Base-by-base conservation (phyloP, 2,113 vertebrate species). In the human region DNA sequence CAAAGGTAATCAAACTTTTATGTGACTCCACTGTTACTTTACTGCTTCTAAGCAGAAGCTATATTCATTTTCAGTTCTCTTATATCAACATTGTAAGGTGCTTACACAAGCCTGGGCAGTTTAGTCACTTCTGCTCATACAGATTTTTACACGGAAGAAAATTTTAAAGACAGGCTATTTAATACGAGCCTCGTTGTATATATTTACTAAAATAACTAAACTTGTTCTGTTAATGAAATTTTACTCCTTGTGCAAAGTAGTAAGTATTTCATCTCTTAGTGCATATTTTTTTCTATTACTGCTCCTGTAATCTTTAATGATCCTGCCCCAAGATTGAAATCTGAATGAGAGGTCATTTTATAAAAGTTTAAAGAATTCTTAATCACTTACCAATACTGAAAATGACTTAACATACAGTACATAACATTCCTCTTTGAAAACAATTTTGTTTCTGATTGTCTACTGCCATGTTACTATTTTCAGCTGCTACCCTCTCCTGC, bases 181-280 rank as follows among this genome's bases (percentile, higher is more conserved):
- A 94, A 84, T 68, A 57, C 45, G 48, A 85, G n/a, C 25, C 17
- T 92, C 45, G 40, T 6, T 70, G 32, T 86, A 96, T 6, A 72
- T 13, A 80, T 75, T 72, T 52, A 90, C 30, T 94, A 90, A 95
- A 93, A 92, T 66, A 75, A 95, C 30, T 78, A 66, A 81, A 87
- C n/a, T 73, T 86, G 22, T 10, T 50, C 68, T 85, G 16, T 79
- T 48, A 83, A 89, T 92, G 57, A 80, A 91, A 94, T 40, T 83
- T 32, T 68, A 78, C 55, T 38, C 20, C 96, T 93, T 66, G 35
- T n/a, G 30, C 35, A 86, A 3, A 45, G 6, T 68, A 79, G 32
- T 64, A 78, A 80, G 30, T 57, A 82, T 57, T 94, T 94, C 25
- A 89, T 73, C 57, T 59, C 8, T 55, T 48, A 32, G 18, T 48